Evolutionary conservation across 2,113 vertebrate genomes (phyloP), one percentile per base, ranked within the genome.

Genomic region (Gavia stellata): DNA sequence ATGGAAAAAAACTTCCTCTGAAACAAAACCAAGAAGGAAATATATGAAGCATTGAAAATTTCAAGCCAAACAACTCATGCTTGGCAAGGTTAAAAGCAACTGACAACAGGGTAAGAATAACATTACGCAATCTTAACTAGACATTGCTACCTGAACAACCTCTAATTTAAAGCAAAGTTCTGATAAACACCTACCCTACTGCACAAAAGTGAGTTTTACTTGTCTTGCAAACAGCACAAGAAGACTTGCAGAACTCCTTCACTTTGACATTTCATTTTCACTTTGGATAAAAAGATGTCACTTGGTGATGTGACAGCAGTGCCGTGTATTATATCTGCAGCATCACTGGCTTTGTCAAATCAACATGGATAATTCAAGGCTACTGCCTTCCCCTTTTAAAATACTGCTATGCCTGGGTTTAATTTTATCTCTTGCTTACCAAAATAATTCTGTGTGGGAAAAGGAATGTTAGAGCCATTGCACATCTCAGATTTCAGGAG

Each of bases 211-310:
- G 88, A 79, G 34, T 90, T 96, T 94, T 88, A 94, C 24, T 26
- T 88, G 44, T 93, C 94, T 91, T 82, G 74, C 75, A 95, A 95
- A 86, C 78, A 92, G 63, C 61, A 34, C 9, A 4, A 91, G 83
- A 97, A 94, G 86, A 94, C 75, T 93, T 71, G 81, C 55, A 94
- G 91, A 94, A 53, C 81, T 81, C 31, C 63, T 86, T 82, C 56
- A 91, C 72, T 87, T 96, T 97, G 92, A 94, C 33, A 92, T 97
- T 97, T 96, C 79, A 96, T 97, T 97, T 97, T 93, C 95, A 94
- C 86, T 95, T 91, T 88, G 77, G 88, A 97, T 98, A 96, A 96
- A 97, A 94, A 86, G 95, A 92, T 93, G 58, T 81, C 92, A 77
- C 65, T 95, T 95, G 49, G 52, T 95, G 92, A 96, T 73, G 80